Conservation (phyloP, 2,113 vertebrate genomes). For the Chunga burmeisteri region DNA sequence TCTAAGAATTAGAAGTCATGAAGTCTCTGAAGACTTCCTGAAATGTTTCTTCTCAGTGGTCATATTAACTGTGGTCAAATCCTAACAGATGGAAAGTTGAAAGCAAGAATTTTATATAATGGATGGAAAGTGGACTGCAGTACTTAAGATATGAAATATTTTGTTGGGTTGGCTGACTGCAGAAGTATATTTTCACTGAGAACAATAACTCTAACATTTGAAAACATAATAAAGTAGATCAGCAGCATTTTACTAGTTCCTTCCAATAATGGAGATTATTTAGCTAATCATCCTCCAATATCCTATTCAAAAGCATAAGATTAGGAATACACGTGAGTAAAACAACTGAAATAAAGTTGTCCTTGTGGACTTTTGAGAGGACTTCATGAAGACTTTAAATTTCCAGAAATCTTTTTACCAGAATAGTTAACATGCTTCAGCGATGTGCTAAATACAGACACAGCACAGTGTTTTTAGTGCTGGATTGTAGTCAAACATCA, state of each 20-base stretch:
- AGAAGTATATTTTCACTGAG: not conserved
- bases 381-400: not conserved
- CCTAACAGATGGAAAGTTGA: not conserved
- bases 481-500: slow-evolving; percentile 37
- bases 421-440: slow-evolving; percentile 43
- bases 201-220: not conserved
- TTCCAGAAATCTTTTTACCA: slow-evolving; percentile 3
- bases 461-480: not conserved
- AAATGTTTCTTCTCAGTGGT: not conserved
- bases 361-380: not conserved
- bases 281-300: not conserved
- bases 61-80: not conserved
- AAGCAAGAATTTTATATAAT: not conserved
- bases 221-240: not conserved
- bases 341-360: not conserved
- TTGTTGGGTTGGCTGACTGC: not conserved
- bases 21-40: not conserved
- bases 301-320: not conserved
- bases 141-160: not conserved
- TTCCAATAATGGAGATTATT: not conserved
- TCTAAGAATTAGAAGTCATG: not conserved
- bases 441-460: slow-evolving; percentile 38
- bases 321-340: not conserved
- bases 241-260: not conserved
- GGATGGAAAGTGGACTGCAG: not conserved